Evolutionary conservation across 1,140 invertebrate species (phyloP).

Genomic region (Lasioglossum albipes): DNA sequence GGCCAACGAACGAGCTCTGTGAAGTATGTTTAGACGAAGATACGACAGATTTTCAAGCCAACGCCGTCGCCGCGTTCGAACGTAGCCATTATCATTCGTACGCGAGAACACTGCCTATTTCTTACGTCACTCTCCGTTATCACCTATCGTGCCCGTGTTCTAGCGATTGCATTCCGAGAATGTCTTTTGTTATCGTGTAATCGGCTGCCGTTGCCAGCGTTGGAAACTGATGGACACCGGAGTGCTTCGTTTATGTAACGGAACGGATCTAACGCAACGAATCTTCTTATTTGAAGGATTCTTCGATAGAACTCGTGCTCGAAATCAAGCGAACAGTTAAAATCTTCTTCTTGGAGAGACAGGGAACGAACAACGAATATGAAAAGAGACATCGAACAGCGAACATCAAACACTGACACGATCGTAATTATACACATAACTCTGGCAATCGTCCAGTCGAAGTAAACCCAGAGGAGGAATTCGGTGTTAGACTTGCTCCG

Average conservation of each 20-base stretch:
- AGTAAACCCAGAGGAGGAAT: neutral
- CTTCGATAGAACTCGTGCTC: no score
- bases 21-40: neutral
- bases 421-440: conserved; percentile 6
- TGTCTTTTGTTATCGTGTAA: neutral
- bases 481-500: neutral
- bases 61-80: no score
- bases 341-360: neutral
- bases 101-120: neutral
- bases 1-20: no score
- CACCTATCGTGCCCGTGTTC: neutral
- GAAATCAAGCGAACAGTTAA: neutral
- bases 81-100: no score
- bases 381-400: no score
- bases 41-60: no score
- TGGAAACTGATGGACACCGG: no score
- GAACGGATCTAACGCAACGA: no score
- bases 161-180: neutral
- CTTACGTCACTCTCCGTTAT: neutral
- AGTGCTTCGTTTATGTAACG: no score
- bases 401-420: neutral
- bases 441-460: conserved; percentile 7
- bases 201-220: neutral
- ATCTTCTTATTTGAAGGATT: no score
- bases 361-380: neutral